Evolutionary conservation across 92 coral and sea anemone genomes (phyloP), one percentile per base, ranked within the genome.

Genomic region (Chrysogorgia sp.): DNA sequence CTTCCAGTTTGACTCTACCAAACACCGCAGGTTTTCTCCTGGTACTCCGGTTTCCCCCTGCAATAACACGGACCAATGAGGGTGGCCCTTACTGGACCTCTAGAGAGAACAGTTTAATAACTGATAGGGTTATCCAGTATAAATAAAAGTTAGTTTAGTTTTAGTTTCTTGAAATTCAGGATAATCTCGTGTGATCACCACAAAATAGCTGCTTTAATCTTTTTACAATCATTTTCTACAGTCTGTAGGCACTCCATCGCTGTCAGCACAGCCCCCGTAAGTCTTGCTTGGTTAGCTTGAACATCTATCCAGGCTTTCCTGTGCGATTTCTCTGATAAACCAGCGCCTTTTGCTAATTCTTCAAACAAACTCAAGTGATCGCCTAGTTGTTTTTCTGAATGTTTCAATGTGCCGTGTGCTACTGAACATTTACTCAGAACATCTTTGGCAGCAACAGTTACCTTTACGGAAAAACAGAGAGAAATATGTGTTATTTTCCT

Each of bases 171-270:
- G 17, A 9, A 43, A 43, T 43, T 43, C 59, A 3, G 6, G 22
- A 6, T 5, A 5, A 7, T 7, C 2, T 2, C 7, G 15, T 47
- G 2, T 15, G 23, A 56, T 71, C 77, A 90, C 97, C 98, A 93
- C 10, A 91, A 77, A 93, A 93, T 89, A 2, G 98, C 98, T n/a
- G 98, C 98, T 76, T 93, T 93, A 52, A 93, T 91, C 76, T 87
- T 93, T 77, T 91, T 93, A 74, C 90, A 93, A 70, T 93, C 91
- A 76, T 88, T 91, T 13, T 93, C 97, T 21, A 93, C 98, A 13
- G 92, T 90, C 17, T 92, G 92, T 91, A 93, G 84, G 50, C 90
- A 68, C 48, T 93, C 94, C 98, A 93, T 93, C 10, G 98, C 98
- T 67, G 89, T 77, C 10, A 86, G 84, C 62, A 84, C 50, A 31